These are phyloP conservation scores for Henicopernis longicauda DNA, from an alignment of 2,113 vertebrate genomes.

Conservation along the genomic window DNA sequence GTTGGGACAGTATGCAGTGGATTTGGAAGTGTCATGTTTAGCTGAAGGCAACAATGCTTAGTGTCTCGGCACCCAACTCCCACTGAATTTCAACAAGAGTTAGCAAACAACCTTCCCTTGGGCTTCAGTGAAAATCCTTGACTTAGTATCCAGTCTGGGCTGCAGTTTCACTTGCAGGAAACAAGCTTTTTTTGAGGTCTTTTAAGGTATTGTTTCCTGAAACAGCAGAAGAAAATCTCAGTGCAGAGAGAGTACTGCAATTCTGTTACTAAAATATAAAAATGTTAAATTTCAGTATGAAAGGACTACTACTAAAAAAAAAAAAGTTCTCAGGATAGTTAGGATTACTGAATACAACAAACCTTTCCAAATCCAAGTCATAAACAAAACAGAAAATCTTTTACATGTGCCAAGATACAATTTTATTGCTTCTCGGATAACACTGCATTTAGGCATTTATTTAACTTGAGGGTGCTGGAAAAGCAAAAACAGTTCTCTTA, in stretches of 20 bases:
- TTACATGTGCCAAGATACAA: background rate
- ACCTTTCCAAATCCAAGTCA: background rate
- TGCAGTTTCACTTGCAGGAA: background rate
- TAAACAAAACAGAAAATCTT: background rate
- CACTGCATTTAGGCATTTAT: slow-evolving; percentile 9
- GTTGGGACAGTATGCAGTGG: background rate
- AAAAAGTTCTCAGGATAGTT: background rate
- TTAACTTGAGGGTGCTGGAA: slow-evolving; percentile 5
- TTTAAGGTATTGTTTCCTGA: slow-evolving; percentile 6
- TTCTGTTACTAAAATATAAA: background rate
- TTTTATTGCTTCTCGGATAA: slow-evolving; percentile 49
- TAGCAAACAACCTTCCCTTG: slow-evolving; percentile 51
- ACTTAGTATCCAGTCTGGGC: background rate
- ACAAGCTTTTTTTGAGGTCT: background rate
- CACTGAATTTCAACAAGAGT: slow-evolving; percentile 37
- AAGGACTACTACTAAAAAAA: background rate
- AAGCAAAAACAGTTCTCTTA: background rate
- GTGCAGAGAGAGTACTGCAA: background rate
- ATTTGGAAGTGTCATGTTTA: slow-evolving; percentile 41
- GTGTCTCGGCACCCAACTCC: slow-evolving; percentile 35
- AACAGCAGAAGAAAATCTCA: background rate
- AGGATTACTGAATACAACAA: background rate
- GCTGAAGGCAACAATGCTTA: slow-evolving; percentile 28
- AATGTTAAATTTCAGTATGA: background rate
- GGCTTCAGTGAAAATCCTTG: slow-evolving; percentile 24